These are phyloP conservation scores for Neosilurus mollespiculum DNA, from an alignment of 2,797 vertebrate genomes.

Conservation along the genomic window DNA sequence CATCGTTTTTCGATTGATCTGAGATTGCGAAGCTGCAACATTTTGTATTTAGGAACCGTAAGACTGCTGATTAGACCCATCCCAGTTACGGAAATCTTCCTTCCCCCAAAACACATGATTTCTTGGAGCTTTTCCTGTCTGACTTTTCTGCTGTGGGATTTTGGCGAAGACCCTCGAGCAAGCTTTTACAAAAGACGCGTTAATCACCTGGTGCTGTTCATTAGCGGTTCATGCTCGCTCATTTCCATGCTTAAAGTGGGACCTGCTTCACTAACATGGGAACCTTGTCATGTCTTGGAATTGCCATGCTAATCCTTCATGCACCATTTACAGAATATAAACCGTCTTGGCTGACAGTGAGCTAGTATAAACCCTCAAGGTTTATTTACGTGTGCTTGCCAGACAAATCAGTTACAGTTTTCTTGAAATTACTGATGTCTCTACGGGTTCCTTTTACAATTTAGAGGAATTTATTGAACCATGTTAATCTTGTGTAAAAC, in stretches of 20 bases:
- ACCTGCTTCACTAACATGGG: constrained; percentile 32
- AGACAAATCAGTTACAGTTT: constrained; percentile 38
- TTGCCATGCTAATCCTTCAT: constrained; percentile 57
- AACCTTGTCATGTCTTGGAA: constrained; percentile 53
- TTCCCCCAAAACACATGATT: constrained; percentile 20
- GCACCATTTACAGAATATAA: constrained; percentile 53
- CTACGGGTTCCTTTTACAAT: constrained; percentile 30
- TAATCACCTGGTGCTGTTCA: constrained; percentile 43
- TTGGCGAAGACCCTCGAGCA: constrained; percentile 27
- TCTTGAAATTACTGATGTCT: constrained; percentile 40
- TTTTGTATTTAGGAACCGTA: background rate
- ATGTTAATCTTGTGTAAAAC: constrained; percentile 14
- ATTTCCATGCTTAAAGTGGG: constrained; percentile 31
- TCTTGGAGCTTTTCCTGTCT: constrained; percentile 38
- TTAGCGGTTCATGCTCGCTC: constrained; percentile 23
- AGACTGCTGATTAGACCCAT: background rate
- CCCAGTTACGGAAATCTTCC: constrained; percentile 32
- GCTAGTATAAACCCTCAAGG: constrained; percentile 41
- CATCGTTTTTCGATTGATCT: background rate
- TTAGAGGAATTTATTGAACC: constrained; percentile 31
- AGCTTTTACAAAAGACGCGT: constrained; percentile 26
- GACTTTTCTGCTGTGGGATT: constrained; percentile 37
- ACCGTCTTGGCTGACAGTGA: constrained; percentile 50
- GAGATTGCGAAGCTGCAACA: background rate
- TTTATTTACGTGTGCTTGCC: constrained; percentile 45